Base-by-base conservation (phyloP, 1,140 invertebrate species). In the Drosophila guanche region DNA sequence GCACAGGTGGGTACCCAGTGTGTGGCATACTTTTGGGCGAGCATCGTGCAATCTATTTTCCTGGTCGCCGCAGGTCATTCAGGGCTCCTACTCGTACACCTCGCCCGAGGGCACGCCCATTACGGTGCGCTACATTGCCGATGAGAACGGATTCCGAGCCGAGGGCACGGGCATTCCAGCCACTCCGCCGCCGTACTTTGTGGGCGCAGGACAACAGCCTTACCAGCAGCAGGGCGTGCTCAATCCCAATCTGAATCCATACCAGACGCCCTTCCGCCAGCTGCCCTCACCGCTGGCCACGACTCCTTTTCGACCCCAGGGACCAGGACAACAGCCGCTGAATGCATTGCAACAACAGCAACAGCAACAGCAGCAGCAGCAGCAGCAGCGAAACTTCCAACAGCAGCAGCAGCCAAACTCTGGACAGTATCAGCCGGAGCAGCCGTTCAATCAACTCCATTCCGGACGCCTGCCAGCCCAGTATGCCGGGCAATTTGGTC, bases 171-270 rank as follows among this genome's bases (percentile, higher is more conserved):
- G 94, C 73, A 90, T 94, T n/a, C 94, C 94, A 4, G 93, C 94
- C 8, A 93, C 94, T 10, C 94, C 94, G 2, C 94, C 94, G 2
- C 94, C 94, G 23, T 94, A 93, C 89, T 93, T 93, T 79, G 83
- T 91, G 0, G 92, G 85, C 7, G 57, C 72, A 8, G 33, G 10
- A 37, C 33, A 37, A 12, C 91, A 91, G 90, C 54, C 92, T 88
- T 79, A 93, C 92, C 63, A 91, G 41, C 62, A 90, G 41, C 76
- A 79, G 29, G 74, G 71, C 7, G 71, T 85, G 3, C 29, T 77
- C 1, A 91, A 90, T 72, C 90, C 90, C 20, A 91, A 91, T 50
- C 29, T 91, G 6, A 91, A 91, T 70, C 90, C 90, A 0, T 90
- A 91, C 25, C 90, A 91, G 51, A 90, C 90, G 10, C 86, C 90